Conservation (phyloP, 1,140 invertebrate species). For the Cyclina sinensis region DNA sequence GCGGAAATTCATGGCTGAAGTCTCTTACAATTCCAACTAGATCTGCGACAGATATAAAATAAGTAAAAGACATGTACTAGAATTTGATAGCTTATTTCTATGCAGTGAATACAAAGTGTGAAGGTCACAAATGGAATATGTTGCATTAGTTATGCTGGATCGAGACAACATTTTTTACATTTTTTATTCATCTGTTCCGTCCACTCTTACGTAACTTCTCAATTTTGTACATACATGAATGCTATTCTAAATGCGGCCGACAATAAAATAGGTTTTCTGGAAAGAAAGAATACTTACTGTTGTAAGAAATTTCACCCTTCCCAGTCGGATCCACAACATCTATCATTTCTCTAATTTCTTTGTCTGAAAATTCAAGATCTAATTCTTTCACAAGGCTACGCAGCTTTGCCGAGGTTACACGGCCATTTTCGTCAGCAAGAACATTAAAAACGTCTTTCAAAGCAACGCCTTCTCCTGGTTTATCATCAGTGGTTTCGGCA, state of each 20-base stretch:
- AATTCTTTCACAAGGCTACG: background rate
- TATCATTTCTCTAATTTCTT: slow-evolving; percentile 51
- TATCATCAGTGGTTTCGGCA: background rate
- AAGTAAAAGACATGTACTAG: too few species aligned
- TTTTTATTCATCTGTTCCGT: too few species aligned
- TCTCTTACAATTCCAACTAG: slow-evolving; percentile 4
- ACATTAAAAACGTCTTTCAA: slow-evolving; percentile 17
- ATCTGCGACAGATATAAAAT: slow-evolving; percentile 36
- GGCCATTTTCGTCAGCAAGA: slow-evolving; percentile 42
- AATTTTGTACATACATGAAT: too few species aligned
- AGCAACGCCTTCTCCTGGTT: background rate
- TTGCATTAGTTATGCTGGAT: too few species aligned
- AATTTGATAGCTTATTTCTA: too few species aligned
- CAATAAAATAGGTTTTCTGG: too few species aligned
- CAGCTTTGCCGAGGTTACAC: slow-evolving; percentile 38
- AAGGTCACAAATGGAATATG: too few species aligned
- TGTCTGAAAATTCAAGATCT: slow-evolving; percentile 19
- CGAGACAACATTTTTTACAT: too few species aligned
- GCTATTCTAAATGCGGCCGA: too few species aligned
- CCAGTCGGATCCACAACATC: slow-evolving; percentile 29
- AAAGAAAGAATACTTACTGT: too few species aligned
- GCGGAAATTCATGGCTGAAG: slow-evolving; percentile 26
- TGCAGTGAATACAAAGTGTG: too few species aligned
- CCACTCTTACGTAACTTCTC: too few species aligned
- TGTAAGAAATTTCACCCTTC: slow-evolving; percentile 35